Conservation (phyloP, 2,888 invertebrate species). For the Timema podura region DNA sequence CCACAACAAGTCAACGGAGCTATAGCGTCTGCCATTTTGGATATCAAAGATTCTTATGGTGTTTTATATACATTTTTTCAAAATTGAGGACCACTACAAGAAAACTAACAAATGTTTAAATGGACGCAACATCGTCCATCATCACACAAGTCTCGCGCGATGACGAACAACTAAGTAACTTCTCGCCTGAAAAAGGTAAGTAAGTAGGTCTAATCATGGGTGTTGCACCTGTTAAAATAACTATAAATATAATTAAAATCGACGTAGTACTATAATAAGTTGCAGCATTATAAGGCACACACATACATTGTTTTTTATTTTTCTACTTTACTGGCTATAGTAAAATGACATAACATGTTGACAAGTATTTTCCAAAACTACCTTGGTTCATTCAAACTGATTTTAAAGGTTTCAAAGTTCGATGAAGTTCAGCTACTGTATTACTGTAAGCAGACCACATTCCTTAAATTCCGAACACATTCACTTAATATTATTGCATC, state of each 20-base stretch:
- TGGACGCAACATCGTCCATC: conserved; percentile 96
- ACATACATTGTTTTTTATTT: too few species aligned
- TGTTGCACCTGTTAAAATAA: conserved; percentile 31
- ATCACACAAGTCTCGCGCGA: conserved; percentile 97
- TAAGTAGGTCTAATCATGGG: conserved; percentile 47
- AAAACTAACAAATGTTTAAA: conserved; percentile 63
- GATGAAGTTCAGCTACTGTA: too few species aligned
- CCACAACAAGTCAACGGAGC: conserved; percentile 34
- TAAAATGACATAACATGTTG: too few species aligned
- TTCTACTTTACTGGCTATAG: too few species aligned
- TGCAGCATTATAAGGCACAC: too few species aligned
- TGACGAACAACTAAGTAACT: conserved; percentile 92
- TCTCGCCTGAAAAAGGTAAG: conserved; percentile 92
- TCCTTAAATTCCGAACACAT: too few species aligned
- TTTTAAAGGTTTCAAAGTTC: too few species aligned
- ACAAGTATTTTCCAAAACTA: too few species aligned
- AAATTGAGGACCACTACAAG: conserved; percentile 31
- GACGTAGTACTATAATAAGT: background rate
- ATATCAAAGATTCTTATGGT: conserved; percentile 32
- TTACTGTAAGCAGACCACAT: too few species aligned
- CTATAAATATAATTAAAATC: background rate
- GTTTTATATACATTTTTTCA: conserved; percentile 31
- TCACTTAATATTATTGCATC: too few species aligned
- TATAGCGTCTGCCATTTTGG: conserved; percentile 38
- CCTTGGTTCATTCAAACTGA: too few species aligned